Conservation (phyloP, 2,113 vertebrate species). For the Ginglymostoma cirratum region DNA sequence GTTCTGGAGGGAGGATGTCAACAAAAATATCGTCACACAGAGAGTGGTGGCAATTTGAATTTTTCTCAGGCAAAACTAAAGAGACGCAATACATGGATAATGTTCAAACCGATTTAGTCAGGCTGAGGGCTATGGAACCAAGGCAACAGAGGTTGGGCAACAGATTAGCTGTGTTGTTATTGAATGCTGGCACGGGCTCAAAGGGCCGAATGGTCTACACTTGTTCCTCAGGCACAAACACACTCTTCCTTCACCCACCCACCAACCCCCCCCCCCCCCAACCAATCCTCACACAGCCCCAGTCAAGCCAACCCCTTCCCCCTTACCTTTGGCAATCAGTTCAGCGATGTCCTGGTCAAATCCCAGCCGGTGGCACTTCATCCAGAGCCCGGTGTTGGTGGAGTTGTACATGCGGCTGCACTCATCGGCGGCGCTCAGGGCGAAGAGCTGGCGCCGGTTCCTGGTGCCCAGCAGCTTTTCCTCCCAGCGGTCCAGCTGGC, state of each 20-base stretch:
- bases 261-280: background rate
- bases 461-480: slow-evolving; percentile 81
- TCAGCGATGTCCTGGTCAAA: slow-evolving; percentile 89
- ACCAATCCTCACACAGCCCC: too few relatives aligned
- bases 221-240: too few relatives aligned
- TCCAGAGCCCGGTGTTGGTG: slow-evolving; percentile 98
- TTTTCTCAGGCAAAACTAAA: background rate
- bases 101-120: too few relatives aligned
- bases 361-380: slow-evolving; percentile 84
- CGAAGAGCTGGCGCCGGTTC: slow-evolving; percentile 89
- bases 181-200: background rate
- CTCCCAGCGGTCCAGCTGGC: slow-evolving; percentile 80
- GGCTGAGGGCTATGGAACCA: background rate
- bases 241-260: too few relatives aligned
- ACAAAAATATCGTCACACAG: background rate
- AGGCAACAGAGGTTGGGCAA: too few relatives aligned
- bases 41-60: background rate
- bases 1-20: background rate
- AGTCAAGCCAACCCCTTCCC: background rate
- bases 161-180: background rate
- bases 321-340: slow-evolving; percentile 84
- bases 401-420: slow-evolving; percentile 96
- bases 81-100: too few relatives aligned
- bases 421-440: slow-evolving; percentile 89
- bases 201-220: background rate